Base-by-base conservation (phyloP, 2,113 vertebrate genomes). In the Nyctibius bracteatus region DNA sequence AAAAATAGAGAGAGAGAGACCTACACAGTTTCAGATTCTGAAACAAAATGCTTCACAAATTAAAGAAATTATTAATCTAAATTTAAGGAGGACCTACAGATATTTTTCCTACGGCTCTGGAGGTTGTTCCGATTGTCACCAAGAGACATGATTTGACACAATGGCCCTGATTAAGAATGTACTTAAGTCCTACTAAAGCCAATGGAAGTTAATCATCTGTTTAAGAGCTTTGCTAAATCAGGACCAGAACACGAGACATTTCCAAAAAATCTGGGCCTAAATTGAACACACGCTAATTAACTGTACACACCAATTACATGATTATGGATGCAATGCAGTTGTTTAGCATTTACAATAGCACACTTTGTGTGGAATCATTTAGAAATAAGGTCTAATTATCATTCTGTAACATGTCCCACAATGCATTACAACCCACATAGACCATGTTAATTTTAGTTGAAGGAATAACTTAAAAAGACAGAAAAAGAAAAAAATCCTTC, bases 141-240 rank as follows among this genome's bases (percentile, higher is more conserved):
- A 68, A 90, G 92, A 93, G 86, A 93, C 86, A 75, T 72, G 72
- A 93, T 95, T 93, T 93, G 90, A 94, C 90, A 97, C 95, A 96
- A 93, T 88, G 88, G 90, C 91, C 92, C 94, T 81, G 94, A 96
- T 94, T 96, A 96, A 95, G 91, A 88, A 91, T 92, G 90, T 96
- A 88, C 92, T 96, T 96, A 97, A 96, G 94, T 95, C 95, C 88
- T 95, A 92, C 92, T 96, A 97, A 96, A 96, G 96, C 91, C 96
- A 95, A 91, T 94, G 92, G 95, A 94, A 94, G 92, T 95, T 96
- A 97, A 96, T 96, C 88, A 96, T 92, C 92, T 94, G 95, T 96
- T 96, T 96, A 95, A 96, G 94, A 91, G 96, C 96, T 96, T 97
- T 97, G 86, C 94, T 97, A 97, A 97, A 96, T 97, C 92, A 96